Base-by-base conservation (phyloP, 2,113 vertebrate species). In the Platysteira castanea region DNA sequence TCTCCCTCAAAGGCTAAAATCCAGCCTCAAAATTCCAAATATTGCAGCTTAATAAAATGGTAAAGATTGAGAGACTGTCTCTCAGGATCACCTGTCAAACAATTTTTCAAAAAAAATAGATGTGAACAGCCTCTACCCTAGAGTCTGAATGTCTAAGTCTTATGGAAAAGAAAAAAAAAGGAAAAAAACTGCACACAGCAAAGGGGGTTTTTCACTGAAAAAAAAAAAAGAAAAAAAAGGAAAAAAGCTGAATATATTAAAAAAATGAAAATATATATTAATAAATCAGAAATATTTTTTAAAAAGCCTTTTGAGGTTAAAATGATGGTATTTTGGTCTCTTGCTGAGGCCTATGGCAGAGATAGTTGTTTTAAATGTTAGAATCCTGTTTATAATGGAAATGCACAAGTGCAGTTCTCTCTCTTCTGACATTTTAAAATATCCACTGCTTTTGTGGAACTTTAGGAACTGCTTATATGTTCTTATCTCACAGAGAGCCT, bases 81-180 rank as follows among this genome's bases (percentile, higher is more conserved):
- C 97, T 69, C 33, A 97, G 98, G 98, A 98, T 95, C 79, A 93
- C 94, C 98, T 98, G 98, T 98, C 98, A 99, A 98, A 96, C 70
- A 95, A 98, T 96, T 98, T 97, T 95, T 97, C 96, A 97, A 98
- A 98, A 98, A 97, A 96, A 97, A 97, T 95, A 96, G 95, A 97
- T 94, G 97, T 90, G 97, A 98, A 97, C 97, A 98, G 93, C 68
- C 90, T 97, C 95, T 85, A 90, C 83, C 78, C 69, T 78, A 44
- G 78, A 92, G 89, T 64, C 87, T 84, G 88, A 79, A 94, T 39
- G 35, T 46, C 82, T 97, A 24, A 53, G 39, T 95, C 88, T 97
- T 94, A 75, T 74, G 87, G 68, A 53, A 53, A 63, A 65, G 3
- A 37, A 13, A 22, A 19, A 8, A 20, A 20, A 50, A 6, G 7